Conservation (phyloP, 2,797 vertebrate species). For the Tiaroga cobitis region DNA sequence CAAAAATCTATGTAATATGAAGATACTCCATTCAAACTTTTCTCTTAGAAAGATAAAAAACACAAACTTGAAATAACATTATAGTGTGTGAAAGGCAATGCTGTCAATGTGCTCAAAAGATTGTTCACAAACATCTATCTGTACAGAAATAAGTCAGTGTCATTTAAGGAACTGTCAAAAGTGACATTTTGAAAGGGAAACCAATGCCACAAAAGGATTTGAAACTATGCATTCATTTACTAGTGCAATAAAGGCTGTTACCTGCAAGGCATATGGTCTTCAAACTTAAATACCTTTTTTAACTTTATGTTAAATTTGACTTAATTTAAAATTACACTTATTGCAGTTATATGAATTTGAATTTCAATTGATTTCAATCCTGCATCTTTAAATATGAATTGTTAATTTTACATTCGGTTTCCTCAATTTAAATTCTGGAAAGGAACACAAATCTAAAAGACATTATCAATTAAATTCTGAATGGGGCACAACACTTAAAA, state of each 20-base stretch:
- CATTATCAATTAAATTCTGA: background rate
- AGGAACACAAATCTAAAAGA: background rate
- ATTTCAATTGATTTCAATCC: background rate
- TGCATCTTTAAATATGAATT: background rate
- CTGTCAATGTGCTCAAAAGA: background rate
- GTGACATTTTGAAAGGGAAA: background rate
- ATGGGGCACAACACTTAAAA: background rate
- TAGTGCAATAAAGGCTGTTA: background rate
- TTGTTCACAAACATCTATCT: background rate
- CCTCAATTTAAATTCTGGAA: background rate
- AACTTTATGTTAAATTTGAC: background rate
- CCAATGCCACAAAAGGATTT: background rate
- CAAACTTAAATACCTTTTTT: background rate
- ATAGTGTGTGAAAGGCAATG: background rate
- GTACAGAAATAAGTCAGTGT: background rate
- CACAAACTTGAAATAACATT: background rate
- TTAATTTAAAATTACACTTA: background rate
- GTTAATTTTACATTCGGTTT: background rate
- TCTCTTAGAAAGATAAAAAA: background rate
- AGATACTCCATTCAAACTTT: background rate
- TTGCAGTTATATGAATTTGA: background rate
- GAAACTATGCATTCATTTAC: background rate
- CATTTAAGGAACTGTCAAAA: conserved; percentile 3
- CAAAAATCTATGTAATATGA: background rate
- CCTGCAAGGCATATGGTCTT: background rate